A percentile compares a stretch with the other conserved stretches of the same genome.
phyloP scores from a whole-genome alignment of 2,113 vertebrate genomes.

The Psammodynastes pulverulentus region DNA sequence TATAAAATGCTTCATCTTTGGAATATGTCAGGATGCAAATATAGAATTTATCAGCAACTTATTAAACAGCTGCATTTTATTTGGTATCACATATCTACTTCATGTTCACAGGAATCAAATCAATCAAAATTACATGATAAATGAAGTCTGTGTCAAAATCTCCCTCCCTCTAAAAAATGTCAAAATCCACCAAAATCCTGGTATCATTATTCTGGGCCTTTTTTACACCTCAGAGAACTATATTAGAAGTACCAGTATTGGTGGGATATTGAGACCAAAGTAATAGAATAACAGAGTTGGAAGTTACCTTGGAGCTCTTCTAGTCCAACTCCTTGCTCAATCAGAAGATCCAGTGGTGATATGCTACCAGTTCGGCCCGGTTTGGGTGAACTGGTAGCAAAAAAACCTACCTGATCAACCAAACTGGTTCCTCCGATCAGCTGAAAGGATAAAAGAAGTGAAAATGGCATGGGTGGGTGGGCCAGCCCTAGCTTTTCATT shows the following conservation, averaged over 20 bases:
- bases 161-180: not conserved
- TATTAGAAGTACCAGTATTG: not conserved
- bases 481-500: too few species aligned
- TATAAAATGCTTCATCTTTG: not conserved
- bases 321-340: too few species aligned
- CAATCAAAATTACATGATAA: not conserved
- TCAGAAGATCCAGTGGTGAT: too few species aligned
- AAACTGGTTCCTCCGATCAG: too few species aligned
- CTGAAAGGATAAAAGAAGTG: too few species aligned
- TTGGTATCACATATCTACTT: not conserved
- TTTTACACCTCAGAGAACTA: not conserved
- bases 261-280: not conserved
- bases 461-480: too few species aligned
- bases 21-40: not conserved
- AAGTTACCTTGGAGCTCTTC: too few species aligned
- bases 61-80: not conserved
- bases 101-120: not conserved
- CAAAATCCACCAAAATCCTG: not conserved
- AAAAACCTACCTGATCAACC: too few species aligned
- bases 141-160: not conserved
- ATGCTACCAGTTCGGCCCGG: too few species aligned
- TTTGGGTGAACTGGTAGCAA: too few species aligned
- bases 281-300: too few species aligned
- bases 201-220: not conserved
- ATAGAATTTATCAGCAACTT: not conserved